Conservation (phyloP, 2,888 invertebrate genomes). For the Thera britannica region DNA sequence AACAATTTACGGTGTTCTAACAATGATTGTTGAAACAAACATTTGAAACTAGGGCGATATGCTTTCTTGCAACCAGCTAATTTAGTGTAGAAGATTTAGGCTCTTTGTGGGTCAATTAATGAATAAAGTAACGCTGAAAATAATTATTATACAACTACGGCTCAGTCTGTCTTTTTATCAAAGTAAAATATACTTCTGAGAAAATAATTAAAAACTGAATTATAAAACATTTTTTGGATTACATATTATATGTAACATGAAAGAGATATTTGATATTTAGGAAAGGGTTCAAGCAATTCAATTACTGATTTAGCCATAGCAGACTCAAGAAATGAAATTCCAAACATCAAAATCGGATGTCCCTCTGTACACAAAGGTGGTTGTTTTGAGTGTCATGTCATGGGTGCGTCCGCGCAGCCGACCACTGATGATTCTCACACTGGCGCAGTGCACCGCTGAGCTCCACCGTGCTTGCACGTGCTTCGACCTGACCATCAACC, state of each 20-base stretch:
- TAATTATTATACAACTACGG: too few species aligned
- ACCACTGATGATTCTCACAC: slow-evolving; percentile 51
- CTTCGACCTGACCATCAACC: slow-evolving; percentile 36
- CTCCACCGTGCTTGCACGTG: slow-evolving; percentile 59
- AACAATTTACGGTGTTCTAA: slow-evolving; percentile 21
- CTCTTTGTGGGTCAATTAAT: too few species aligned
- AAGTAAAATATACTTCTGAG: too few species aligned
- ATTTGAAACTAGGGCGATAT: slow-evolving; percentile 22
- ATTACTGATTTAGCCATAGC: slow-evolving; percentile 3
- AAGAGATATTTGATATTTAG: background rate
- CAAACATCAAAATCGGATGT: slow-evolving; percentile 45
- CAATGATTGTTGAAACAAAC: slow-evolving; percentile 24
- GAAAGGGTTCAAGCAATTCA: background rate
- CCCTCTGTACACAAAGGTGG: slow-evolving; percentile 56
- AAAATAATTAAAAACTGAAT: too few species aligned
- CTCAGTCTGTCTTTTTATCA: too few species aligned
- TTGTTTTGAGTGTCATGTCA: slow-evolving; percentile 55
- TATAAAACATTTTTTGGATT: too few species aligned
- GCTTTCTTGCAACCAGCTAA: background rate
- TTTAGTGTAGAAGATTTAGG: background rate
- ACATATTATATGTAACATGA: too few species aligned
- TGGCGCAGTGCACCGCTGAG: slow-evolving; percentile 60
- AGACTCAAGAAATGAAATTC: slow-evolving; percentile 15
- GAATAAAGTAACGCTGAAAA: too few species aligned
- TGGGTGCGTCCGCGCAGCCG: slow-evolving; percentile 44